Evolutionary conservation across 2,797 vertebrate species (phyloP), one percentile per base, ranked within the genome.

Genomic region (Gymnocypris eckloni): DNA sequence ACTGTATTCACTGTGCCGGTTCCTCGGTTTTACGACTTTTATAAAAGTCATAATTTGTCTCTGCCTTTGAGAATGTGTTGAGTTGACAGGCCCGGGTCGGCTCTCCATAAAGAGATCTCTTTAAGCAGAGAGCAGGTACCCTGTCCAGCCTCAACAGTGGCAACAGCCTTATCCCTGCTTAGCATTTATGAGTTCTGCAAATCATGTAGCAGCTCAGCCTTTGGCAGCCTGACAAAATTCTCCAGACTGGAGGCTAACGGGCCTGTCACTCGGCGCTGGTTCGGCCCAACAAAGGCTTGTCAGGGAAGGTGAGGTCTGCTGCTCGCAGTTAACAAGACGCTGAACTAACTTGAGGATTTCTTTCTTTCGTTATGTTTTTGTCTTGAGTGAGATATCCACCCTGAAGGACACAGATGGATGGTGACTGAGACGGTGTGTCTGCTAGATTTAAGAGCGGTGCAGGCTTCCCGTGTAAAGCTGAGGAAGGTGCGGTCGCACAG

Each of bases 111-210:
- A 86, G 86, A 86, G 82, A 85, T 86, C 87, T 89, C 82, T 83
- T 77, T 87, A 86, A 84, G 86, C 81, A 77, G 77, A 86, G 73
- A 79, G 79, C 87, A 87, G 88, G 88, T 89, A 77, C 73, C 82
- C 86, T 84, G 89, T 85, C 87, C 88, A 81, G 88, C 39, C 37
- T 43, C 70, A 82, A 84, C 79, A 61, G 67, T 83, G 81, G 86
- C 86, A 89, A 83, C 79, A 81, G 85, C 87, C 87, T 86, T 82
- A 87, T 83, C 85, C 82, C 85, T 88, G 79, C 89, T 90, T 88
- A 89, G 91, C 91, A 90, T 91, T 88, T 90, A 90, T 89, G 86
- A 90, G 88, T 86, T 90, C 87, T 89, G 86, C 88, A 89, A 90
- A 90, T 89, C 88, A 89, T 87, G 87, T 88, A 85, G 82, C 86